Evolutionary conservation across 2,888 invertebrate species (phyloP).

Genomic region (Lepetodrilus schrolli): DNA sequence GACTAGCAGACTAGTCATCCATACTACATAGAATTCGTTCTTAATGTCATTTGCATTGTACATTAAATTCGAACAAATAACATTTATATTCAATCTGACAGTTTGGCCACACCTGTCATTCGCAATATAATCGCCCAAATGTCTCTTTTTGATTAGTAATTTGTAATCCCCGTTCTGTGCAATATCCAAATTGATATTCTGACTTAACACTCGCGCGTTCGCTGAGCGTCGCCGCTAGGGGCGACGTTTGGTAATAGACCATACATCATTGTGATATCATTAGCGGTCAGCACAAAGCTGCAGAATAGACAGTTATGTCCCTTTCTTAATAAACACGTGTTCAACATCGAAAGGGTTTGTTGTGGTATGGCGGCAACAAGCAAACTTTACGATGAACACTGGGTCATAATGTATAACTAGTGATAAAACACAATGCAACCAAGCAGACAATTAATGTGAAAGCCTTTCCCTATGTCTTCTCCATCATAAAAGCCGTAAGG

Average conservation of each 20-base stretch:
- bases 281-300: slow-evolving; percentile 8
- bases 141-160: slow-evolving; percentile 2
- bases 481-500: background rate
- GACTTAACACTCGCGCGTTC: background rate
- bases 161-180: background rate
- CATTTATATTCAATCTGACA: slow-evolving; percentile 2
- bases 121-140: slow-evolving; percentile 1
- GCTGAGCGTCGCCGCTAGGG: background rate
- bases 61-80: too few relatives aligned
- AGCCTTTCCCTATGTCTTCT: background rate
- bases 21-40: too few relatives aligned
- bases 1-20: too few relatives aligned
- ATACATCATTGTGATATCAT: slow-evolving; percentile 18
- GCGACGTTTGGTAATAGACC: background rate
- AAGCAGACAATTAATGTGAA: slow-evolving; percentile 10
- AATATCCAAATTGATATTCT: background rate
- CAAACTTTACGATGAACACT: background rate
- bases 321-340: slow-evolving; percentile 23
- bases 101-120: background rate
- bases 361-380: background rate
- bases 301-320: slow-evolving; percentile 22
- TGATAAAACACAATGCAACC: background rate
- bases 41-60: too few relatives aligned
- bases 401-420: slow-evolving; percentile 8
- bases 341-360: slow-evolving; percentile 3